Base-by-base conservation (phyloP, 2,113 vertebrate species). In the Odontophorus gujanensis region DNA sequence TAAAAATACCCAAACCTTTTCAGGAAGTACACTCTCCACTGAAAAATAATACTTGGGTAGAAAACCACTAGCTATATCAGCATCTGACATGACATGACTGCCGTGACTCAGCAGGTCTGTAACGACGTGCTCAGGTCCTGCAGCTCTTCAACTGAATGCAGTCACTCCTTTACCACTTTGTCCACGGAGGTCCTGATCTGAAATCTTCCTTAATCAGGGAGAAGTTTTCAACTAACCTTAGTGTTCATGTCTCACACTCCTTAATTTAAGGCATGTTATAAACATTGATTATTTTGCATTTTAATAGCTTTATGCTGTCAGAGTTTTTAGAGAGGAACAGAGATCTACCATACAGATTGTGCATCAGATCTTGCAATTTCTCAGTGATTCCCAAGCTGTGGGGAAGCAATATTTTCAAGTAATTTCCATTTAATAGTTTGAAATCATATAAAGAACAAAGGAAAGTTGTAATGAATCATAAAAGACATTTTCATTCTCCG, bases 401-500 rank as follows among this genome's bases (percentile, higher is more conserved):
- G 88, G 77, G 55, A 93, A 72, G 19, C 59, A 93, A 50, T 63
- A 62, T n/a, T 25, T 94, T 25, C 48, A 91, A 78, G 78, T 95
- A 75, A 96, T 96, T 95, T 93, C 57, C 66, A 21, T 81, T 67
- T 91, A 72, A 87, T 83, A 80, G 43, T 92, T 93, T 90, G 72
- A 89, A 83, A 85, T 36, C 61, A 32, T 36, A 91, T 42, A 92
- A 65, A 81, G 71, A 92, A 38, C 30, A 95, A 94, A 87, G 50
- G 30, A 82, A 76, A 65, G 63, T 83, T 93, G 85, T 81, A 91
- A 84, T 87, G 95, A 96, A 88, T 96, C 85, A 89, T 87, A 92
- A 92, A 92, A 95, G 81, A 92, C 34, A 80, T 93, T 93, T 95
- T 93, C 53, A 95, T 95, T 96, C 83, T 77, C 89, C n/a, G 85